A percentile compares a stretch with the other conserved stretches of the same genome.
Evolutionary conservation across 2,113 vertebrate genomes (phyloP).

Genomic region (Isurus oxyrinchus): DNA sequence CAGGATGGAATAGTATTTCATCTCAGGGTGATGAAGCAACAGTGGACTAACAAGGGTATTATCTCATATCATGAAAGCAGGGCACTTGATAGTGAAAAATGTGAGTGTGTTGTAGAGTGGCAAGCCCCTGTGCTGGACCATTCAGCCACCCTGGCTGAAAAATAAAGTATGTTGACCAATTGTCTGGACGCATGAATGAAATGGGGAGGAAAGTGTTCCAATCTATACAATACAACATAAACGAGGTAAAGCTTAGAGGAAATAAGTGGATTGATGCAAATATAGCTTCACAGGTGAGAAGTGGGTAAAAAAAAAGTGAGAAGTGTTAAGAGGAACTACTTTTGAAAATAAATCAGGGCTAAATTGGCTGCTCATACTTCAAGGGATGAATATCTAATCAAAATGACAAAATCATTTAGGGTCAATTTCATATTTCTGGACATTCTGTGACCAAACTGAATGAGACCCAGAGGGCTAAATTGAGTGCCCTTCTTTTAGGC

Average conservation of each 20-base stretch:
- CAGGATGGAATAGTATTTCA: neutral
- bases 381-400: neutral
- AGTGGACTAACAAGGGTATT: neutral
- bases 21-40: neutral
- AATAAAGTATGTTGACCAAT: neutral
- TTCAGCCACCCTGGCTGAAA: neutral
- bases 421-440: neutral
- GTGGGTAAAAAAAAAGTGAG: neutral
- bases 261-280: neutral
- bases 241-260: neutral
- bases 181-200: neutral
- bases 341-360: neutral
- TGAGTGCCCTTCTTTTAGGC: neutral
- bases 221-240: neutral
- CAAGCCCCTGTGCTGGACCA: neutral
- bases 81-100: neutral
- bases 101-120: neutral
- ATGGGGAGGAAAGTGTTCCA: neutral
- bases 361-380: neutral
- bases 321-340: neutral
- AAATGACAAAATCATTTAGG: neutral
- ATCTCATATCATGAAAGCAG: neutral
- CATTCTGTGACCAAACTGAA: neutral
- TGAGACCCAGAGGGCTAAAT: neutral
- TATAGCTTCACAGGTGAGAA: neutral